Percentiles rank a stretch among this genome's conserved stretches.
Conservation (phyloP, 2,888 invertebrate genomes). For the Morpho helenor region DNA sequence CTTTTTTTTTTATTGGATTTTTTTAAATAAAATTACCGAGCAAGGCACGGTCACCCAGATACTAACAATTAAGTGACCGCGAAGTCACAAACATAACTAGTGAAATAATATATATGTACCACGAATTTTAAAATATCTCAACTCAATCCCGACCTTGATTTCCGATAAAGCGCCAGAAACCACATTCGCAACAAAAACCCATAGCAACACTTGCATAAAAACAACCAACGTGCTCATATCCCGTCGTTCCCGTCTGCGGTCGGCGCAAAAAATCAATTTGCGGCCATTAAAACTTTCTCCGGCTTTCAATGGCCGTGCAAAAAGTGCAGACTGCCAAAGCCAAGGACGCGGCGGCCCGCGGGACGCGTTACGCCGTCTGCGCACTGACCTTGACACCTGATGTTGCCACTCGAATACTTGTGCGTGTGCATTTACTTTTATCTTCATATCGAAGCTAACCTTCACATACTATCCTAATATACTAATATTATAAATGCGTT, state of each 20-base stretch:
- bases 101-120: too few relatives aligned
- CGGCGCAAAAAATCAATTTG: constrained; percentile 22
- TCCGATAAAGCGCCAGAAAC: constrained; percentile 5
- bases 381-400: constrained; percentile 32
- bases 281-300: constrained; percentile 24
- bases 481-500: too few relatives aligned
- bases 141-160: not conserved
- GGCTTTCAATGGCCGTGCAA: constrained; percentile 16
- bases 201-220: constrained; percentile 14
- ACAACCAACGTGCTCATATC: constrained; percentile 13
- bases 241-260: constrained; percentile 21
- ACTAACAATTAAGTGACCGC: too few relatives aligned
- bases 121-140: too few relatives aligned
- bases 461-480: too few relatives aligned
- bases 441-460: not conserved
- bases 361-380: constrained; percentile 36
- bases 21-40: too few relatives aligned
- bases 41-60: too few relatives aligned
- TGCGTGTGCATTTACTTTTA: not conserved
- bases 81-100: too few relatives aligned
- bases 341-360: constrained; percentile 37
- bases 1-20: too few relatives aligned
- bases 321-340: constrained; percentile 31
- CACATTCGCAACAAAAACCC: constrained; percentile 8
- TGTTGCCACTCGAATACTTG: constrained; percentile 8